Conservation (phyloP, 2,113 vertebrate genomes). For the Strigops habroptila region DNA sequence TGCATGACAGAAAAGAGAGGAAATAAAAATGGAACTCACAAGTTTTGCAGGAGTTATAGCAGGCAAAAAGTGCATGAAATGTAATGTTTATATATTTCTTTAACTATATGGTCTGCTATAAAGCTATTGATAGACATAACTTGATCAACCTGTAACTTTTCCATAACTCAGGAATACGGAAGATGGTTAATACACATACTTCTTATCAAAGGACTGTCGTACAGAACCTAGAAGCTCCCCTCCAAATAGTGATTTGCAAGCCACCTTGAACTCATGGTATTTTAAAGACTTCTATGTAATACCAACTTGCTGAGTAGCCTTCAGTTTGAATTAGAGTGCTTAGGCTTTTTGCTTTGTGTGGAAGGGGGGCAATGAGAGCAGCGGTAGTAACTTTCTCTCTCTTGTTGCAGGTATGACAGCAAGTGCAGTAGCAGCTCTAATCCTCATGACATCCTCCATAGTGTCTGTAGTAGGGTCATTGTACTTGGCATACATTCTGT, state of each 20-base stretch:
- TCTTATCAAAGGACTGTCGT: neutral
- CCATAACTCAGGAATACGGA: neutral
- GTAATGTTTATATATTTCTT: neutral
- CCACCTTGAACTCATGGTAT: neutral
- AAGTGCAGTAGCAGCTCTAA: constrained; percentile 93
- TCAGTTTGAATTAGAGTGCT: neutral
- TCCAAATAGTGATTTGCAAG: neutral
- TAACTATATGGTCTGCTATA: neutral
- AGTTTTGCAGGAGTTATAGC: neutral
- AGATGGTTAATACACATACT: neutral
- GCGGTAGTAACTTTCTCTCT: constrained; percentile 46
- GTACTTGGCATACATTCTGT: constrained; percentile 98
- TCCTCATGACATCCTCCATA: constrained; percentile 98
- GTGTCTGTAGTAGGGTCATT: constrained; percentile 92
- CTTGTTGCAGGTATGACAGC: constrained; percentile 91
- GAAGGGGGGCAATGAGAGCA: neutral
- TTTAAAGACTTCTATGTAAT: neutral
- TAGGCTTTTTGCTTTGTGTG: neutral
- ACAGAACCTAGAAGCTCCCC: neutral
- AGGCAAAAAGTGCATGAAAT: neutral
- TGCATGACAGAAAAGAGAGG: neutral
- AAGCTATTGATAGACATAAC: neutral
- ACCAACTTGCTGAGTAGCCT: neutral
- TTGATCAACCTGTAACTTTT: neutral
- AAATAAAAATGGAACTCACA: neutral